Evolutionary conservation across 2,113 vertebrate species (phyloP).

Genomic region (Chrysemys picta): DNA sequence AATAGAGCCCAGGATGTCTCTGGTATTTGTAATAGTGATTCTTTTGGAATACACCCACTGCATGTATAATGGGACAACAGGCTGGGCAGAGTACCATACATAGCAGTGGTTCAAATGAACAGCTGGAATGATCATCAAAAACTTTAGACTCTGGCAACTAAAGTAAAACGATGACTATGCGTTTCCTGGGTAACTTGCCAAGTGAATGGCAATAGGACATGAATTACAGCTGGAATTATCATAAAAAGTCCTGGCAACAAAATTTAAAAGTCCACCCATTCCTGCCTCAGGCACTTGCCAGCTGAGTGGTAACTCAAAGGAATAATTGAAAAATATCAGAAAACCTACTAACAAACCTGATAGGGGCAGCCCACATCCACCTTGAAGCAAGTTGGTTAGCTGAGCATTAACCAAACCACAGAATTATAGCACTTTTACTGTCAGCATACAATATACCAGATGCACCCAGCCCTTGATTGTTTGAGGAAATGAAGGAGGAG

Average conservation of each 20-base stretch:
- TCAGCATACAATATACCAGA: background rate
- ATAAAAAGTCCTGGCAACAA: conserved; percentile 15
- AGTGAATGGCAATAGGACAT: background rate
- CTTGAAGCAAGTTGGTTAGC: background rate
- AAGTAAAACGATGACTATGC: background rate
- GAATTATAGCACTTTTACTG: background rate
- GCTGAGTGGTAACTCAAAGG: conserved; percentile 3
- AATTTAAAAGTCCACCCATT: background rate
- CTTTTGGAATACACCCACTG: background rate
- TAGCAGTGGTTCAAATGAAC: background rate
- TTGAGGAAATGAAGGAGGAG: background rate
- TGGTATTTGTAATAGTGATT: background rate
- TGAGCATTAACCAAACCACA: background rate
- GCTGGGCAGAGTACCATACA: background rate
- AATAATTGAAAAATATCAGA: background rate
- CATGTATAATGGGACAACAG: background rate
- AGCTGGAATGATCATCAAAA: background rate
- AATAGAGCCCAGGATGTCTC: background rate
- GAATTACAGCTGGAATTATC: background rate
- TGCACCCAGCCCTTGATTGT: background rate
- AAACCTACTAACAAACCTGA: background rate
- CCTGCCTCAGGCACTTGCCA: background rate
- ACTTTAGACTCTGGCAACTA: background rate
- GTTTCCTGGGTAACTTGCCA: conserved; percentile 13
- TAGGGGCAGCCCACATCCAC: background rate